phyloP scores from a whole-genome alignment of 2,888 invertebrate genomes.

The Stenoptilia bipunctidactyla region DNA sequence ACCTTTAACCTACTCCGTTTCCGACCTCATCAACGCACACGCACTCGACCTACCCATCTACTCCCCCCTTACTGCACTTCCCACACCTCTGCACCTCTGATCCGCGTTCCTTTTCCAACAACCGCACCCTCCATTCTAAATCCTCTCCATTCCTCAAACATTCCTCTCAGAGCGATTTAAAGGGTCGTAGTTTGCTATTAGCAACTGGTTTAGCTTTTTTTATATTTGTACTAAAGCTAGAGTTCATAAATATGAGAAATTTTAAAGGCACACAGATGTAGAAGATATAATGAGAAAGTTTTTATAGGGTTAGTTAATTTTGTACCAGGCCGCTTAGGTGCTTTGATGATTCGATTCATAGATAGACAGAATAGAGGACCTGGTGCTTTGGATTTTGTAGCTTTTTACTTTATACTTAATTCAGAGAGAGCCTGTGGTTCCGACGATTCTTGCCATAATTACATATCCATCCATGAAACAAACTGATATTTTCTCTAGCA shows the following conservation, averaged over 20 bases:
- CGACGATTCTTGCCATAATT: constrained; percentile 58
- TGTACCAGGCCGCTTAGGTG: constrained; percentile 55
- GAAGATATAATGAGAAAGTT: constrained; percentile 48
- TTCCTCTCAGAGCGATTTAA: constrained; percentile 25
- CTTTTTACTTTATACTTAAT: constrained; percentile 37
- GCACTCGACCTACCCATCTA: constrained; percentile 81
- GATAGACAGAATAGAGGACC: constrained; percentile 43
- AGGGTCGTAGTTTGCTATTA: constrained; percentile 55
- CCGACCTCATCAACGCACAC: constrained; percentile 74
- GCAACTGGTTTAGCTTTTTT: constrained; percentile 61
- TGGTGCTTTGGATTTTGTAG: constrained; percentile 45
- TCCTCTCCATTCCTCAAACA: constrained; percentile 12
- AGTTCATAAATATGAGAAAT: constrained; percentile 37
- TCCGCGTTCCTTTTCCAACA: constrained; percentile 65
- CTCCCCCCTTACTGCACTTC: constrained; percentile 78
- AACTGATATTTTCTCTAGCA: constrained; percentile 36
- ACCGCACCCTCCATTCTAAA: constrained; percentile 57
- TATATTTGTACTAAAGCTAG: constrained; percentile 53
- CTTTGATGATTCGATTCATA: constrained; percentile 46
- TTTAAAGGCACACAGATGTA: constrained; percentile 15
- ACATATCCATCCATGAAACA: constrained; percentile 61
- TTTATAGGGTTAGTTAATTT: constrained; percentile 58
- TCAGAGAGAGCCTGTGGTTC: constrained; percentile 31
- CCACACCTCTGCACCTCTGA: constrained; percentile 65
- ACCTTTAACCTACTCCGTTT: constrained; percentile 59